Evolutionary conservation across 2,113 vertebrate genomes (phyloP), one percentile per base, ranked within the genome.

Genomic region (Upupa epops): DNA sequence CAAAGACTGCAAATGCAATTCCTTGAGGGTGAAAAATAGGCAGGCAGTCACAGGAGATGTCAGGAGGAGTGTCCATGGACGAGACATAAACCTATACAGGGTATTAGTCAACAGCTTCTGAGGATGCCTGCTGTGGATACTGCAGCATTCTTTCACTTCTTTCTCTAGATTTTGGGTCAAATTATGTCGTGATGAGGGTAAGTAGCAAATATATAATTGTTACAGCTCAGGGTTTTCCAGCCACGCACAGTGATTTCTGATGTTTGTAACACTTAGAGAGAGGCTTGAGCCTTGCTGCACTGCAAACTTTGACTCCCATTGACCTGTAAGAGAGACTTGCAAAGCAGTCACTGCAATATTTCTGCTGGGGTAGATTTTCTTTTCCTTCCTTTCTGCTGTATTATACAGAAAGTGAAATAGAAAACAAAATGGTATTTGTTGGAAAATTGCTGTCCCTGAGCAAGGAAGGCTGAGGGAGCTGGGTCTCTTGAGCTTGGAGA

Each of bases 281-380:
- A 52, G 8, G 9, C 83, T 85, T 86, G 42, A 92, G 22, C 15
- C 52, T 90, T 77, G 29, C 34, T 86, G 11, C 5, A 12, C 17
- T 63, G 25, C 14, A 81, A 29, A 56, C 48, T 70, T 72, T 89
- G 58, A 66, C 24, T 89, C 37, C 36, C 28, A 9, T 13, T 93
- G 83, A 93, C 90, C 60, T 96, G 91, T 92, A 88, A 51, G 37
- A 90, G n/a, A 74, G 48, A 60, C 7, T 25, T 77, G 22, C 45
- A 48, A 89, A 80, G 55, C 13, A 46, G 22, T 21, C 34, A 76
- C 79, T 87, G 31, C 13, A 73, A 26, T 89, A 83, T 89, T 76
- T 80, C 59, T 83, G 17, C 64, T 0, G 1, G 32, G 32, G 59
- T 6, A 64, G 65, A 78, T 86, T 86, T 88, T 65, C 17, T 70